phyloP scores from a whole-genome alignment of 2,888 invertebrate genomes.

The Cantharis flavilabris region DNA sequence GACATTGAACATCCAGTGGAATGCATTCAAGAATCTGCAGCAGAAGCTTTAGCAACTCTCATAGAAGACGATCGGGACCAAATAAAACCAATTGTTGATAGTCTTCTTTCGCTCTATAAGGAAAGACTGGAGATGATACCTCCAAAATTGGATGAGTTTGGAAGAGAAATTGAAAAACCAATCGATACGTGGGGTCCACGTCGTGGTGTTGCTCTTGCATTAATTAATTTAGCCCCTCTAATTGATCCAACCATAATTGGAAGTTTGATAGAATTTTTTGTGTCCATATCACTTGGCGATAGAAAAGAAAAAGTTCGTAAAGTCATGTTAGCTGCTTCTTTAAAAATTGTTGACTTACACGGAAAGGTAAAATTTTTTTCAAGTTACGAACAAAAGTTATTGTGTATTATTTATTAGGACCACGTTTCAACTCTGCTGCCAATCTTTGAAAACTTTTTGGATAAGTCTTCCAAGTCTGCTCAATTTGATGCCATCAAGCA shows the following conservation, averaged over 20 bases:
- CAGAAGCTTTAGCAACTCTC: conserved; percentile 76
- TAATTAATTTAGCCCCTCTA: conserved; percentile 78
- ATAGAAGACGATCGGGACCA: conserved; percentile 61
- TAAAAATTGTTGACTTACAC: conserved; percentile 88
- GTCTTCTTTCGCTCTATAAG: conserved; percentile 73
- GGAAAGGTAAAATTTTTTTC: conserved; percentile 69
- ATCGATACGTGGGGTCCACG: conserved; percentile 91
- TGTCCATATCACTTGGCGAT: conserved; percentile 85
- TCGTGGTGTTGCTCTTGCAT: conserved; percentile 83
- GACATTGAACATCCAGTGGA: conserved; percentile 83
- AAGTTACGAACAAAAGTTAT: background rate
- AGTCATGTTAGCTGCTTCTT: conserved; percentile 93
- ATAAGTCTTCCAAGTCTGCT: conserved; percentile 89
- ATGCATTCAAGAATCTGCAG: conserved; percentile 82
- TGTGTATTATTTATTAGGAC: conserved; percentile 54
- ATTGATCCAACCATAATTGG: conserved; percentile 71
- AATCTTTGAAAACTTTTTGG: conserved; percentile 91
- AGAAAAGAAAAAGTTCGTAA: conserved; percentile 79
- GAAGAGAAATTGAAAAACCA: conserved; percentile 81
- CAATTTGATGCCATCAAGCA: conserved; percentile 92
- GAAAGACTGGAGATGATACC: conserved; percentile 82
- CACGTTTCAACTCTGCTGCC: conserved; percentile 79
- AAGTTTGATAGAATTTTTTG: conserved; percentile 78
- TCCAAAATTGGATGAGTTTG: conserved; percentile 87
- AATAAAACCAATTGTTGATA: conserved; percentile 63